Evolutionary conservation across 2,113 vertebrate species (phyloP).

Genomic region (Crotalus tigris): DNA sequence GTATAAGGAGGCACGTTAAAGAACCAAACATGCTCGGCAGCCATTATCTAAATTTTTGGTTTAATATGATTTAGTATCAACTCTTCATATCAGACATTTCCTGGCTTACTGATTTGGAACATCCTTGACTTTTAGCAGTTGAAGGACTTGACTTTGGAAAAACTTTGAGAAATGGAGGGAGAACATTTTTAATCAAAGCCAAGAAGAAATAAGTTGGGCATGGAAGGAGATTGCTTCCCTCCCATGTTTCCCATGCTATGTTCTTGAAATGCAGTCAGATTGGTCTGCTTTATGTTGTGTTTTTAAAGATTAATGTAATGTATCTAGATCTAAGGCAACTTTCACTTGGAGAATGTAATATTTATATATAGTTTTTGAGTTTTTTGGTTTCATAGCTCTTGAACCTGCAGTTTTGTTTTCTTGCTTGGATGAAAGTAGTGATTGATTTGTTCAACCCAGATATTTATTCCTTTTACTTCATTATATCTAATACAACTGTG

Average conservation of each 20-base stretch:
- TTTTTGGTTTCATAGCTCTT: conserved; percentile 60
- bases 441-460: conserved; percentile 71
- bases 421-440: conserved; percentile 55
- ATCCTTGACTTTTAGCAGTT: background rate
- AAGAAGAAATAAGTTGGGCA: background rate
- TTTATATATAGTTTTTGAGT: conserved; percentile 37
- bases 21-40: background rate
- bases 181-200: background rate
- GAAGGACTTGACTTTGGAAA: background rate
- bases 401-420: conserved; percentile 58
- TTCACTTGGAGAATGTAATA: conserved; percentile 33
- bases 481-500: conserved; percentile 78
- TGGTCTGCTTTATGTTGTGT: conserved; percentile 32
- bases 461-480: conserved; percentile 79
- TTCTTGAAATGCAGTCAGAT: background rate
- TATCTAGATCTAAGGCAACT: conserved; percentile 21
- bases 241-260: background rate
- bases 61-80: background rate
- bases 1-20: background rate
- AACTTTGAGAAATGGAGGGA: background rate
- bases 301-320: conserved; percentile 16
- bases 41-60: background rate
- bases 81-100: background rate
- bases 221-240: background rate
- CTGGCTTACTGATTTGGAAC: background rate